Percentiles rank a stretch among this genome's conserved stretches.
These are phyloP conservation scores for Pyrgus malvae DNA, from an alignment of 2,888 invertebrate species.

Conservation along the genomic window DNA sequence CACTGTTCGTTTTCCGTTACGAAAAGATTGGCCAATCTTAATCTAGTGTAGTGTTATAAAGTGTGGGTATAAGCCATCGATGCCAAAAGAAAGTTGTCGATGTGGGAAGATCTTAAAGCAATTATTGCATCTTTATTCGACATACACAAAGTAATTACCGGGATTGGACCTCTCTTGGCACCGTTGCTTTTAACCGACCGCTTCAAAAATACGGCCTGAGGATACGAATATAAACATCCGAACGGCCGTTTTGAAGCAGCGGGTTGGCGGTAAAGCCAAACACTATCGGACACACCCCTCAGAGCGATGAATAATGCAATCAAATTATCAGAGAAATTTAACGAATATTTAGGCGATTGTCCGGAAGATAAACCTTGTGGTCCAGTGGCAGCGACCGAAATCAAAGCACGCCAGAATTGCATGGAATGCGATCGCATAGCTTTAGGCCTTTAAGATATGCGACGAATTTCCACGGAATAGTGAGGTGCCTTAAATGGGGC, in stretches of 20 bases:
- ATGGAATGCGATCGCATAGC: constrained; percentile 67
- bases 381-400: constrained; percentile 66
- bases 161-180: constrained; percentile 68
- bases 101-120: constrained; percentile 60
- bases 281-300: constrained; percentile 73
- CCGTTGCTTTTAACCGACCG: constrained; percentile 58
- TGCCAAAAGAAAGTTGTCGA: constrained; percentile 62
- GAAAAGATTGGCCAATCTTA: constrained; percentile 72
- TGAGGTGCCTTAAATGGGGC: constrained; percentile 67
- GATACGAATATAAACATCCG: constrained; percentile 34
- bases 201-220: constrained; percentile 46
- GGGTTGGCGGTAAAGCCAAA: constrained; percentile 58
- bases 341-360: constrained; percentile 37
- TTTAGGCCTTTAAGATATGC: constrained; percentile 78
- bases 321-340: constrained; percentile 17
- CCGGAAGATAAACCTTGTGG: constrained; percentile 63
- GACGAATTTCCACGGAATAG: constrained; percentile 63
- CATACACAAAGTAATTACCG: constrained; percentile 64
- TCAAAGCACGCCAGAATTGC: constrained; percentile 64
- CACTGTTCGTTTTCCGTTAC: constrained; percentile 42
- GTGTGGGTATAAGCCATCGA: constrained; percentile 44
- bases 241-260: constrained; percentile 44
- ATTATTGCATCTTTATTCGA: constrained; percentile 65
- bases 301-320: constrained; percentile 41
- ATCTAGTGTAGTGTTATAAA: constrained; percentile 42